phyloP scores from a whole-genome alignment of 2,113 vertebrate genomes.

The Neodontobutis hainanensis region DNA sequence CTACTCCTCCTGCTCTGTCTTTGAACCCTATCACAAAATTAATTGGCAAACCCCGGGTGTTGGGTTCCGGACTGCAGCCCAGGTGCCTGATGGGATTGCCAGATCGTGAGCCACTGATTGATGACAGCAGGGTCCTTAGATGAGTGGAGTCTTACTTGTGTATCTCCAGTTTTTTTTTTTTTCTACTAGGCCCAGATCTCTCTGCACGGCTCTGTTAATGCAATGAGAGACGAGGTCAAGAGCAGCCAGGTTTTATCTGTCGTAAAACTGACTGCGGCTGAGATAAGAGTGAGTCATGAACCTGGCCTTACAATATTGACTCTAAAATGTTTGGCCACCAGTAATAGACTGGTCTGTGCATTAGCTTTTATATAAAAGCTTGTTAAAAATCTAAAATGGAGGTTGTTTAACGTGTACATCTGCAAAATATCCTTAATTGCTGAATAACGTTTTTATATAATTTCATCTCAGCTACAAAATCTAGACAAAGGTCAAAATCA shows the following conservation, averaged over 20 bases:
- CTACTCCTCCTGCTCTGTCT: conserved; percentile 44
- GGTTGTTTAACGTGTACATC: neutral
- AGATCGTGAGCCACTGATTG: conserved; percentile 72
- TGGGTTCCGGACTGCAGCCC: conserved; percentile 59
- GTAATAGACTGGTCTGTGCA: conserved; percentile 7
- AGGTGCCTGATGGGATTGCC: conserved; percentile 81
- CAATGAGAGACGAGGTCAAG: conserved; percentile 59
- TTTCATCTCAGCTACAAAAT: too few relatives aligned
- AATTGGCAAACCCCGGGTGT: conserved; percentile 71
- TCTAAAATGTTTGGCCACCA: conserved; percentile 17
- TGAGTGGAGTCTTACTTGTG: conserved; percentile 40
- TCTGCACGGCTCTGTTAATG: conserved; percentile 58
- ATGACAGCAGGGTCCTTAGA: conserved; percentile 72
- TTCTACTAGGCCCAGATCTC: conserved; percentile 45
- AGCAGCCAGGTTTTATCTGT: conserved; percentile 42
- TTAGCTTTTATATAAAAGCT: conserved; percentile 15
- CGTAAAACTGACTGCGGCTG: conserved; percentile 35
- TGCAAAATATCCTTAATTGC: neutral
- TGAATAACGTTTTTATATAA: too few relatives aligned
- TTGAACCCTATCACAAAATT: conserved; percentile 71
- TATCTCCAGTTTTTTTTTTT: conserved; percentile 10
- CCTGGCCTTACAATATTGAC: conserved; percentile 32
- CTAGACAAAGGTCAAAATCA: too few relatives aligned
- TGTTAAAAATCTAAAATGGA: neutral
- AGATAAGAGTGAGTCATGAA: conserved; percentile 59